Percentiles rank a stretch among this genome's conserved stretches.
Conservation (phyloP, 1,140 invertebrate species). For the Berghia stephanieae region DNA sequence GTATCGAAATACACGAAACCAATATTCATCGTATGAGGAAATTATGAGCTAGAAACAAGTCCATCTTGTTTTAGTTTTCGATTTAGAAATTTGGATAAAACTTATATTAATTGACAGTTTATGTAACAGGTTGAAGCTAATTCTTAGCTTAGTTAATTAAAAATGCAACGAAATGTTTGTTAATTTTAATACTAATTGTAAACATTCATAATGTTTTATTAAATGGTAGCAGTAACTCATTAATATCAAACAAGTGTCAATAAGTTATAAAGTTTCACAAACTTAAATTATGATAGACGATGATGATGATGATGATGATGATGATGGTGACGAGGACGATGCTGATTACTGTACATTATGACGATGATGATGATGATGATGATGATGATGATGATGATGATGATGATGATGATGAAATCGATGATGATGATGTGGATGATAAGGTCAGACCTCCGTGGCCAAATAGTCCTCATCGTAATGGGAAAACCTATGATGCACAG, state of each 20-base stretch:
- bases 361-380: neutral
- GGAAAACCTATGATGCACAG: constrained; percentile 28
- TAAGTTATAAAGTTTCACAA: neutral
- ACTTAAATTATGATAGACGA: neutral
- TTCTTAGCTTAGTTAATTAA: no score
- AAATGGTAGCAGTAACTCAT: no score
- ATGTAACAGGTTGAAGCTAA: no score
- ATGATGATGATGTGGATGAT: neutral
- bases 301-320: neutral
- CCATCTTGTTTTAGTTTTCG: no score
- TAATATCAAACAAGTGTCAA: neutral
- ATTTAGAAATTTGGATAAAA: no score
- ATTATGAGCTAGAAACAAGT: no score
- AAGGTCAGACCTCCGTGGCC: constrained; percentile 49
- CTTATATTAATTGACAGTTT: no score
- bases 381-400: neutral
- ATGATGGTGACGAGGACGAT: neutral
- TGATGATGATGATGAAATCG: neutral
- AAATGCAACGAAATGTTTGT: no score
- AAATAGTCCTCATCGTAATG: constrained; percentile 48
- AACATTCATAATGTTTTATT: neutral
- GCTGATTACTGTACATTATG: neutral
- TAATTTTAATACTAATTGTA: neutral
- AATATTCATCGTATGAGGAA: no score
- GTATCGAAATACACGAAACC: no score